Percentiles rank a stretch among this genome's conserved stretches.
These are phyloP conservation scores for Grammomys dolichurus DNA, from an alignment of 2,113 vertebrate genomes.

Conservation along the genomic window DNA sequence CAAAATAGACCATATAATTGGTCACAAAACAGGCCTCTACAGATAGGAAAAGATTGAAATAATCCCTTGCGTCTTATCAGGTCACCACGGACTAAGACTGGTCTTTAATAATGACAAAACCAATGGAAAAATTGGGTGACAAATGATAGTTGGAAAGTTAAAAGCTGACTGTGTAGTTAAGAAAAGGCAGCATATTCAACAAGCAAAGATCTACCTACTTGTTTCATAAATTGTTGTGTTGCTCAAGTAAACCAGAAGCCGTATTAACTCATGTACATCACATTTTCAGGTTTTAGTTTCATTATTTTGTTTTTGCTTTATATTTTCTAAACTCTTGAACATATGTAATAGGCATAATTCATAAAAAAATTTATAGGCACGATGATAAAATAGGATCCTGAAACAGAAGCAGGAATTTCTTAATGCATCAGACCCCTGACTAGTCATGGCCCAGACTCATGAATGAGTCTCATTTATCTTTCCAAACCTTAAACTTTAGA, in stretches of 20 bases:
- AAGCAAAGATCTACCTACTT: not conserved
- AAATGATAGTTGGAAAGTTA: not conserved
- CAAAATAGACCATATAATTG: too few relatives aligned
- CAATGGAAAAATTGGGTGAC: not conserved
- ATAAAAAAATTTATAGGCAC: not conserved
- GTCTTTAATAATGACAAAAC: too few relatives aligned
- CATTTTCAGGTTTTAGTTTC: not conserved
- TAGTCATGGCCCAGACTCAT: not conserved
- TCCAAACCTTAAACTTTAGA: conserved; percentile 32
- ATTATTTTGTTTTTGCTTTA: not conserved
- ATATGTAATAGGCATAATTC: not conserved
- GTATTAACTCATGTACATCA: not conserved
- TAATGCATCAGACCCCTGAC: not conserved
- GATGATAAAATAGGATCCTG: not conserved
- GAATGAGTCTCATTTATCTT: not conserved
- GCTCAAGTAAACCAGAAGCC: not conserved
- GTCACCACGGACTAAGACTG: too few relatives aligned
- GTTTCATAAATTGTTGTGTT: not conserved
- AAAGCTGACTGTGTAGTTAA: conserved; percentile 41
- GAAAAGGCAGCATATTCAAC: not conserved
- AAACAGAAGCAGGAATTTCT: not conserved
- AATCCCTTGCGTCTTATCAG: too few relatives aligned
- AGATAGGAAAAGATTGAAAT: too few relatives aligned
- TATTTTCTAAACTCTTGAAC: not conserved
- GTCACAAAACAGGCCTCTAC: too few relatives aligned